These are phyloP conservation scores for Lasioglossum villosulum DNA, from an alignment of 2,888 invertebrate genomes.

Conservation along the genomic window DNA sequence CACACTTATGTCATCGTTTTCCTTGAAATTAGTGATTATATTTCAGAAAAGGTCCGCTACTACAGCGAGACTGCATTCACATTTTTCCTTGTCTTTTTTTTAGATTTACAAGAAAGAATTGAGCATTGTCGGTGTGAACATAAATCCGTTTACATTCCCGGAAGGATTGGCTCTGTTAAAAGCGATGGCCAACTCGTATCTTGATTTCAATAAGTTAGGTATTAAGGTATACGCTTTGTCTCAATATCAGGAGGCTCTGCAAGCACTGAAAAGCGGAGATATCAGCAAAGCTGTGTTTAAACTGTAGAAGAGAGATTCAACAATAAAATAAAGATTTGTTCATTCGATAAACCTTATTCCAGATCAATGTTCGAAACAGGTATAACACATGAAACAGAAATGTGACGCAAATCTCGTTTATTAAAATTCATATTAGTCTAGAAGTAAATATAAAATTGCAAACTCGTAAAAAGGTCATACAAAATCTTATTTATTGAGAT, in stretches of 20 bases:
- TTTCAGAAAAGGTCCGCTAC: background rate
- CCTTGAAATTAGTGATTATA: constrained; percentile 15
- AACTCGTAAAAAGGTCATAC: constrained; percentile 75
- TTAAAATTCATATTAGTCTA: constrained; percentile 75
- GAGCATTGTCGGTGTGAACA: constrained; percentile 88
- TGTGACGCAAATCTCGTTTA: constrained; percentile 55
- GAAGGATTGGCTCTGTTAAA: constrained; percentile 88
- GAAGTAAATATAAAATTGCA: constrained; percentile 85
- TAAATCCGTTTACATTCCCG: constrained; percentile 89
- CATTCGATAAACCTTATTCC: background rate
- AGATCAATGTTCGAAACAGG: background rate
- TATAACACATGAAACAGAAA: background rate
- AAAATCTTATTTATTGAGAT: constrained; percentile 69
- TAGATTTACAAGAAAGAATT: constrained; percentile 88
- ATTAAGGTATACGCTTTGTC: constrained; percentile 86
- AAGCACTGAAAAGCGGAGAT: constrained; percentile 85
- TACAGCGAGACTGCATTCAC: background rate
- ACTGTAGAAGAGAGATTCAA: constrained; percentile 69
- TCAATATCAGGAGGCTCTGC: constrained; percentile 86
- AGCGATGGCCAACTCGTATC: constrained; percentile 88
- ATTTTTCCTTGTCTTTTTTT: constrained; percentile 75
- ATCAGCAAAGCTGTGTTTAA: constrained; percentile 88
- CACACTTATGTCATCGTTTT: background rate
- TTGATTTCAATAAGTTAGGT: constrained; percentile 87
- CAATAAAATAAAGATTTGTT: constrained; percentile 12